phyloP scores from a whole-genome alignment of 2,797 vertebrate species.

The Loris lydekkerianus region DNA sequence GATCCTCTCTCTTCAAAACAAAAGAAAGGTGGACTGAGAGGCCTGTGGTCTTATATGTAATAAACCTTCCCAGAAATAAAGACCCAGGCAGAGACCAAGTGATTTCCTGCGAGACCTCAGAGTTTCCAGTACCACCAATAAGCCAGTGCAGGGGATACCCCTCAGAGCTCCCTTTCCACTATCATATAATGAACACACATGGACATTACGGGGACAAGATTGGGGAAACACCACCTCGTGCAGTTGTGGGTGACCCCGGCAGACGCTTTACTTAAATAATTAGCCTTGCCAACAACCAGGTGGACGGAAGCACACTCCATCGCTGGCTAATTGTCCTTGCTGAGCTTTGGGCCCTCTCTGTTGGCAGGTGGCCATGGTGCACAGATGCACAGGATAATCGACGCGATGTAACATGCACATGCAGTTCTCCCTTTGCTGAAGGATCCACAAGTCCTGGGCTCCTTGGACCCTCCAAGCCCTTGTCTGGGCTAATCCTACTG shows the following conservation, averaged over 20 bases:
- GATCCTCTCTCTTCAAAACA: background rate
- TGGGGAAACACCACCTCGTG: accelerated
- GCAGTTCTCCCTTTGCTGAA: accelerated
- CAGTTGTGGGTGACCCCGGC: accelerated
- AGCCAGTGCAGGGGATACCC: background rate
- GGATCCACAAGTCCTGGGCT: background rate
- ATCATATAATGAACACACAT: accelerated
- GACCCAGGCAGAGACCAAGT: accelerated
- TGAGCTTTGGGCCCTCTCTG: accelerated
- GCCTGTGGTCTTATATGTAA: background rate
- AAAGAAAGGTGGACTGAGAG: background rate
- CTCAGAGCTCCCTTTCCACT: accelerated
- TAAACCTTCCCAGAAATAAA: too few species aligned
- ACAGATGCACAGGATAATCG: accelerated
- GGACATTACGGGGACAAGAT: accelerated
- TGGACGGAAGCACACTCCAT: accelerated
- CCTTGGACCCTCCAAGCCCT: too few species aligned
- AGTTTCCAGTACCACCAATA: accelerated
- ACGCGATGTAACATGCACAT: accelerated
- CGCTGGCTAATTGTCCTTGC: background rate
- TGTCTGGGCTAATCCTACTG: accelerated
- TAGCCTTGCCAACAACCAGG: background rate
- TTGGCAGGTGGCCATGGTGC: background rate
- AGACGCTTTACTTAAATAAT: background rate
- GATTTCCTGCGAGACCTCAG: background rate